A percentile compares a stretch with the other conserved stretches of the same genome.
Evolutionary conservation across 2,888 invertebrate species (phyloP).

Genomic region (Graphium colonna): DNA sequence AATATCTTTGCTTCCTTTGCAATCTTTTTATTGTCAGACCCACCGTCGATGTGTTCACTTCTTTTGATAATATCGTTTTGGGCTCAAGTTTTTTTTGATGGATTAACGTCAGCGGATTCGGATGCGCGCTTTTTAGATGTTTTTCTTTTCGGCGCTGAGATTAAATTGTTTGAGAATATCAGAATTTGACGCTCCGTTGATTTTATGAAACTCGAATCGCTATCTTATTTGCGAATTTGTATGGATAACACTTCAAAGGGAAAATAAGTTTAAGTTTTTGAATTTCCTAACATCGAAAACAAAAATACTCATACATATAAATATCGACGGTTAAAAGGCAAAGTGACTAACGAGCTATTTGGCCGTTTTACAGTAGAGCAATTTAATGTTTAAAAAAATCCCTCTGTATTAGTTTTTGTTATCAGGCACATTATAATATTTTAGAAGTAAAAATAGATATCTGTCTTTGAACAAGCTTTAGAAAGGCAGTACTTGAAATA

Average conservation of each 20-base stretch:
- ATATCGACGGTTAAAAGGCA: too few relatives aligned
- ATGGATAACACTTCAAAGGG: neutral
- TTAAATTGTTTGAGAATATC: conserved; percentile 17
- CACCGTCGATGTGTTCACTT: conserved; percentile 25
- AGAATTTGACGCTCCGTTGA: conserved; percentile 7
- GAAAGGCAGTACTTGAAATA: conserved; percentile 31
- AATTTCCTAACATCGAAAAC: neutral
- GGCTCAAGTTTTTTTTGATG: conserved; percentile 39
- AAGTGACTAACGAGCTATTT: too few relatives aligned
- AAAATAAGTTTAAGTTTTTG: neutral
- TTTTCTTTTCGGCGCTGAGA: conserved; percentile 6
- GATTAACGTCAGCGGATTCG: conserved; percentile 47
- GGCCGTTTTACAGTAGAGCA: too few relatives aligned
- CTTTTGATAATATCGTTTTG: conserved; percentile 31
- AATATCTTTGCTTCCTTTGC: conserved; percentile 42
- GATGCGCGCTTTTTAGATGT: conserved; percentile 33
- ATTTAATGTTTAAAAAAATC: too few relatives aligned
- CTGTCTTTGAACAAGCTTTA: neutral
- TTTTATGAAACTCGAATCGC: neutral
- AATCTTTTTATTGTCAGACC: conserved; percentile 38
- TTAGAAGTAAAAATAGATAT: neutral
- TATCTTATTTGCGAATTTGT: neutral
- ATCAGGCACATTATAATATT: neutral
- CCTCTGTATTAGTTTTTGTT: too few relatives aligned
- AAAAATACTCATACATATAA: too few relatives aligned